Conservation (phyloP, 2,888 invertebrate genomes). For the Heliconius aoede region DNA sequence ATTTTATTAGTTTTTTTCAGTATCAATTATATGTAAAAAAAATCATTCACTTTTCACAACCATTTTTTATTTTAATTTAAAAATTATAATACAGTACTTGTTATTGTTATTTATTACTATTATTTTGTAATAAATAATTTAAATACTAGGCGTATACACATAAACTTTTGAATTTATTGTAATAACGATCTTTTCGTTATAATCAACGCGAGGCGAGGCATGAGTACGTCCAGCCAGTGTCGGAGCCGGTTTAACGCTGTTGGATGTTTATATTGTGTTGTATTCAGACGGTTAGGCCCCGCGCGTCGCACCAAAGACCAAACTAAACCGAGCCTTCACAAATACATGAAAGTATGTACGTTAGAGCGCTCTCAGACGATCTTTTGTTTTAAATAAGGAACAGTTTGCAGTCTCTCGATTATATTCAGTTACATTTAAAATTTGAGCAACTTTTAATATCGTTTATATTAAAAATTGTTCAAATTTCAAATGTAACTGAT, state of each 20-base stretch:
- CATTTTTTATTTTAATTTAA: background rate
- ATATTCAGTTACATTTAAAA: slow-evolving; percentile 1
- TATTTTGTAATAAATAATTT: background rate
- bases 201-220: slow-evolving; percentile 49
- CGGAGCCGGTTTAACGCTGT: slow-evolving; percentile 77
- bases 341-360: slow-evolving; percentile 26
- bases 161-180: slow-evolving; percentile 9
- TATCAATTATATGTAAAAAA: background rate
- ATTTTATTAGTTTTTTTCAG: slow-evolving; percentile 2
- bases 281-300: slow-evolving; percentile 64
- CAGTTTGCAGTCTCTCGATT: background rate
- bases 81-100: background rate
- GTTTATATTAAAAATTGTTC: too few relatives aligned
- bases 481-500: too few relatives aligned
- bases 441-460: background rate
- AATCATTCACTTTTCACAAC: background rate
- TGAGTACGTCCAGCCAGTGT: slow-evolving; percentile 68
- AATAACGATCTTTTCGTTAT: slow-evolving; percentile 66
- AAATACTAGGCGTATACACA: background rate
- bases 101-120: background rate
- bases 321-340: slow-evolving; percentile 51
- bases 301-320: slow-evolving; percentile 49
- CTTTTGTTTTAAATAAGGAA: slow-evolving; percentile 42
- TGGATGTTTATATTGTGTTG: slow-evolving; percentile 73
- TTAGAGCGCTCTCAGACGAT: background rate